Percentiles rank a stretch among this genome's conserved stretches.
These are phyloP conservation scores for Ailuropoda melanoleuca DNA, from an alignment of 2,113 vertebrate species.

Conservation along the genomic window DNA sequence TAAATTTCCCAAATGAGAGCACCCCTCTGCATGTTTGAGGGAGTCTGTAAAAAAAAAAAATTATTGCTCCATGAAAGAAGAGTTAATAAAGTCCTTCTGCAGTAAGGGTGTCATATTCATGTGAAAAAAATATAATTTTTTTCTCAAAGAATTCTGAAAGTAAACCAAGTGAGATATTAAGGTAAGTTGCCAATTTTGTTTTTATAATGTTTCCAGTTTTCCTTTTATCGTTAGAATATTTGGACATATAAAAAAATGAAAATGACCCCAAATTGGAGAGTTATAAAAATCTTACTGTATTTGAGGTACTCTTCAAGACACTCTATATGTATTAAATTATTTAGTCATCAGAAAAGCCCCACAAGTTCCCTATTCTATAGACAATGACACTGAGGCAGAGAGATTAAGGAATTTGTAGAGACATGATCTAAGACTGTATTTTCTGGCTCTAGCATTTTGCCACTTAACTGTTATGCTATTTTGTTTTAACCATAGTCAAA, in stretches of 20 bases:
- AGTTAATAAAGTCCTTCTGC: background rate
- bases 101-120: background rate
- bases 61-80: background rate
- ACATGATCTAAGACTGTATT: background rate
- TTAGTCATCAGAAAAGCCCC: background rate
- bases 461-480: background rate
- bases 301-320: background rate
- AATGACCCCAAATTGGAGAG: background rate
- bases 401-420: background rate
- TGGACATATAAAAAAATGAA: background rate
- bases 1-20: background rate
- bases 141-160: conserved; percentile 24
- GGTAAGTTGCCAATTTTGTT: background rate
- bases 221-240: background rate
- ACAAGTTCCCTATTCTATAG: background rate
- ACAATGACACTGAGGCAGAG: background rate
- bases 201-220: background rate
- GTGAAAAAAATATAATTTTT: background rate
- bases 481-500: background rate
- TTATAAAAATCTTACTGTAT: background rate
- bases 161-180: background rate
- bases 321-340: background rate
- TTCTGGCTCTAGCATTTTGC: background rate
- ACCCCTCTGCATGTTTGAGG: background rate
- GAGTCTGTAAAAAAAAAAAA: conserved; percentile 18